Evolutionary conservation across 2,888 invertebrate genomes (phyloP).

Genomic region (Eugnorisma glareosa): DNA sequence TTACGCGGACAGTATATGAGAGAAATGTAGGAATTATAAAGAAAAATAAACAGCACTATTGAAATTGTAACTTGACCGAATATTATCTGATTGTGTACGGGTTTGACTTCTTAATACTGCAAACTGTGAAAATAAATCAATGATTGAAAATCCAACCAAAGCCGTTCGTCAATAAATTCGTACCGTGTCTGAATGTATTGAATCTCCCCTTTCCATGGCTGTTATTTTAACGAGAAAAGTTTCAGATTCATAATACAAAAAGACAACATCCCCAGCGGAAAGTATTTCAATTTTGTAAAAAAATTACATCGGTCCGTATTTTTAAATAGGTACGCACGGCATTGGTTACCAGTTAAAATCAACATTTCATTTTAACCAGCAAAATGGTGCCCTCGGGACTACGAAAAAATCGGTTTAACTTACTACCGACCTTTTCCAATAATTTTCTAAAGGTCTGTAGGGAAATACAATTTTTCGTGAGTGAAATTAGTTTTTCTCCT

Average conservation of each 20-base stretch:
- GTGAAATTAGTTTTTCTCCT: slow-evolving; percentile 30
- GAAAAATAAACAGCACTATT: neutral
- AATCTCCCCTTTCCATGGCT: neutral
- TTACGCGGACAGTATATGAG: neutral
- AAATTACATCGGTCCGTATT: slow-evolving; percentile 13
- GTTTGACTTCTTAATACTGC: neutral
- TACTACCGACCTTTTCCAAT: slow-evolving; percentile 45
- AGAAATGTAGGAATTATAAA: neutral
- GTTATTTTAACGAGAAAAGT: slow-evolving; percentile 39
- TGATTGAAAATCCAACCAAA: neutral
- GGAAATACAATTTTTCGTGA: slow-evolving; percentile 36
- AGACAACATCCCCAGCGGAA: slow-evolving; percentile 4
- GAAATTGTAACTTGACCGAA: neutral
- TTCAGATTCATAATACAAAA: slow-evolving; percentile 20
- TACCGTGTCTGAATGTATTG: neutral
- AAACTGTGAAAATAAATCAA: neutral
- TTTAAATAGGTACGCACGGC: slow-evolving; percentile 36
- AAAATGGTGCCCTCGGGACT: slow-evolving; percentile 54
- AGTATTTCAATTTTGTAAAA: slow-evolving; percentile 42
- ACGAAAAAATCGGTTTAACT: slow-evolving; percentile 53
- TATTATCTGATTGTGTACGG: neutral
- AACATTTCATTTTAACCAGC: slow-evolving; percentile 53
- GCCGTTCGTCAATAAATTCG: neutral
- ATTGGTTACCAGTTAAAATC: slow-evolving; percentile 44
- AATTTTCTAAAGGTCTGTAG: slow-evolving; percentile 45